phyloP scores from a whole-genome alignment of 2,888 invertebrate species.

The Pyrocoelia pectoralis region DNA sequence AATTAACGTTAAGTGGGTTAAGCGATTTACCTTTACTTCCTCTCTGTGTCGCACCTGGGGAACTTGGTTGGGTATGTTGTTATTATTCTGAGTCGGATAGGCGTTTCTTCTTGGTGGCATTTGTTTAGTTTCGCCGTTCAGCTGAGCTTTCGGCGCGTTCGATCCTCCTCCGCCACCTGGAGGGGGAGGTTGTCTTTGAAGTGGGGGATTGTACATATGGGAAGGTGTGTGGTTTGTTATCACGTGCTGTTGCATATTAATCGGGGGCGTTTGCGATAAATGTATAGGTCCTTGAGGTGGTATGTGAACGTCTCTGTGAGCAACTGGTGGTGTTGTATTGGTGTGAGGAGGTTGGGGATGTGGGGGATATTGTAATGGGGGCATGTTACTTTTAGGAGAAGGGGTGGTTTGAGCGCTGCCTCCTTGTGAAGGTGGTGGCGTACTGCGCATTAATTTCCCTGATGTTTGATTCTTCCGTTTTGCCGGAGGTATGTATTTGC shows the following conservation, averaged over 20 bases:
- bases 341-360: conserved; percentile 45
- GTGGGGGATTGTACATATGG: conserved; percentile 22
- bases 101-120: conserved; percentile 38
- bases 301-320: conserved; percentile 46
- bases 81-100: conserved; percentile 38
- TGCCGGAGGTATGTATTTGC: conserved; percentile 80
- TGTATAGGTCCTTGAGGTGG: conserved; percentile 50
- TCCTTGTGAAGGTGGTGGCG: conserved; percentile 62
- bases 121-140: conserved; percentile 40
- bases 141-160: conserved; percentile 37
- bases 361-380: conserved; percentile 44
- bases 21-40: conserved; percentile 44
- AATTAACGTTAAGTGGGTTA: too few species aligned
- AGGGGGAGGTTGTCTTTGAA: conserved; percentile 34
- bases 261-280: conserved; percentile 38
- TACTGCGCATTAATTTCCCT: conserved; percentile 73
- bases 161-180: conserved; percentile 44
- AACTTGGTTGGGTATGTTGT: conserved; percentile 28
- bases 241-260: conserved; percentile 34
- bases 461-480: conserved; percentile 75
- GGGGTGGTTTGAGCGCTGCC: conserved; percentile 55
- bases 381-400: conserved; percentile 48
- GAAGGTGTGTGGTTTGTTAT: conserved; percentile 26
- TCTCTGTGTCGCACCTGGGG: conserved; percentile 47
- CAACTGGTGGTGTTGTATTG: conserved; percentile 25